phyloP scores from a whole-genome alignment of 2,797 vertebrate species.

The Brachyrhaphis roseni region DNA sequence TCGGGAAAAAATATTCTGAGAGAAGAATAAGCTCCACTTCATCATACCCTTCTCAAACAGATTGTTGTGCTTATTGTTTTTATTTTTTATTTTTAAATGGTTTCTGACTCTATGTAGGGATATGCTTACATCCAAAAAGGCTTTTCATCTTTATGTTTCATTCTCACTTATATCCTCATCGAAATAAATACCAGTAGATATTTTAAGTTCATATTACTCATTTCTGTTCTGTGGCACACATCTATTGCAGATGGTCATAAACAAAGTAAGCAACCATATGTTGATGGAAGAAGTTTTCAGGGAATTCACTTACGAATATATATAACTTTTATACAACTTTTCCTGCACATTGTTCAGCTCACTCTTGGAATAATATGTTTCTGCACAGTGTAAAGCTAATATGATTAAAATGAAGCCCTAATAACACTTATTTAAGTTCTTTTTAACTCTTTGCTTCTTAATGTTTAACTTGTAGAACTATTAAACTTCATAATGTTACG shows the following conservation, averaged over 20 bases:
- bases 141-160: background rate
- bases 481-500: background rate
- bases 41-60: background rate
- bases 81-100: background rate
- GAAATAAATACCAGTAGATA: background rate
- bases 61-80: too few relatives aligned
- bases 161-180: background rate
- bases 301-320: background rate
- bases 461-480: background rate
- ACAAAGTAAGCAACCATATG: background rate
- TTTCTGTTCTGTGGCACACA: background rate
- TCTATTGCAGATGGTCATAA: background rate
- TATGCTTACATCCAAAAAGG: background rate
- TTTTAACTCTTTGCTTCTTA: background rate
- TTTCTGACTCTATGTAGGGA: background rate
- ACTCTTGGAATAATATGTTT: background rate
- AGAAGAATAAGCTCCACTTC: background rate
- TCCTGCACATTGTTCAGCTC: background rate
- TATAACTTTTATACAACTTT: background rate
- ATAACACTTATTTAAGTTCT: background rate
- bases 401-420: background rate
- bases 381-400: background rate
- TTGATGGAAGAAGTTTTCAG: background rate
- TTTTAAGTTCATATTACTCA: background rate
- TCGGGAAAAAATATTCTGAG: background rate